Evolutionary conservation across 2,113 vertebrate species (phyloP), one percentile per base, ranked within the genome.

Genomic region (Craseonycteris thonglongyai): DNA sequence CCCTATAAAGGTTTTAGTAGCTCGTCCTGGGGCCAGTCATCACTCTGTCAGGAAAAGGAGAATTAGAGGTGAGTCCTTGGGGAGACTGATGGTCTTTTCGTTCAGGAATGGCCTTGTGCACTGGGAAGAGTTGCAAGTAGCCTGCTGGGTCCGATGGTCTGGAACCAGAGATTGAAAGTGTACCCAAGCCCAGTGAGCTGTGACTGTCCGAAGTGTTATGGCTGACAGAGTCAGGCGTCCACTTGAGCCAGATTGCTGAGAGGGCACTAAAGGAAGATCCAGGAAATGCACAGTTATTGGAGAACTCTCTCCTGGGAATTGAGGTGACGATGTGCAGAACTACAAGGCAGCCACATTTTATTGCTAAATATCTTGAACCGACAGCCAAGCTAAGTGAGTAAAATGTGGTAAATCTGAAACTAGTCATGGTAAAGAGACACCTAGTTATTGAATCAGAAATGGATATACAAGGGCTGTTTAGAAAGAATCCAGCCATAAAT

Each of bases 51-150:
- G 51, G 59, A 66, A 74, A 90, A 97, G 95, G 96, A 97, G 95
- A 97, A 63, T 91, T 97, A 96, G 97, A 97, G 97, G 96, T 97
- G 97, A 97, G 82, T 76, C 61, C 33, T 7, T 1, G 40, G 80
- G 63, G 90, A 97, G 61, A 97, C 45, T 33, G 72, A 97, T 97
- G 58, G 78, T 69, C 75, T 68, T 81, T 96, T 95, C 88, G 92
- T 22, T 87, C 65, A 84, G 92, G 51, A 93, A 82, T 92, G 93
- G 80, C 66, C 65, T 78, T 16, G 45, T 28, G 66, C 1, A 2
- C n/a, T 85, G 71, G 81, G 85, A 89, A 93, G 86, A 87, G 65
- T 87, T 71, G 47, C 16, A 14, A 90, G 74, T 85, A 72, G 63
- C 87, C 0, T n/a, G 14, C 61, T 82, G n/a, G 84, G 63, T 71